A percentile compares a stretch with the other conserved stretches of the same genome.
Evolutionary conservation across 2,888 invertebrate genomes (phyloP).

Genomic region (Eumerus sabulonum): DNA sequence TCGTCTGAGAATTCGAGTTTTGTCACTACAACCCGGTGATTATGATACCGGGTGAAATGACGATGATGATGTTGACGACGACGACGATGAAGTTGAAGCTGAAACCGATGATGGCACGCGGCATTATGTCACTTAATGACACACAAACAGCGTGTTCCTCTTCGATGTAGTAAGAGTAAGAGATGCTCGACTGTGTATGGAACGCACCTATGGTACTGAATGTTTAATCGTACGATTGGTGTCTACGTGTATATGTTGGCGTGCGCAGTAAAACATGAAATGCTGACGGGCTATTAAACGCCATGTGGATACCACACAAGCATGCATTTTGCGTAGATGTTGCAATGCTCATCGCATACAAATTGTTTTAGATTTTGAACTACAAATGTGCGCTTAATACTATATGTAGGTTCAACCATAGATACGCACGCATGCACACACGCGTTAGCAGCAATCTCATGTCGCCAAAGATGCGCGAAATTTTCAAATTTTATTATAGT

Average conservation of each 20-base stretch:
- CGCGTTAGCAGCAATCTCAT: too few relatives aligned
- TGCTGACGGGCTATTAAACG: slow-evolving; percentile 66
- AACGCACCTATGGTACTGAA: background rate
- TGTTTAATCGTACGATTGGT: too few relatives aligned
- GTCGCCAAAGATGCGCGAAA: too few relatives aligned
- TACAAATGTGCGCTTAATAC: slow-evolving; percentile 27
- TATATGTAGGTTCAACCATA: slow-evolving; percentile 11
- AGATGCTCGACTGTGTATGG: background rate
- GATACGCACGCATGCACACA: background rate
- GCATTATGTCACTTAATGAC: slow-evolving; percentile 67
- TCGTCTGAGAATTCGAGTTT: slow-evolving; percentile 66
- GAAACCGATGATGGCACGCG: slow-evolving; percentile 66
- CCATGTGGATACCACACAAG: slow-evolving; percentile 68
- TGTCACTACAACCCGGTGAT: slow-evolving; percentile 49
- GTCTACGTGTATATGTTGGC: slow-evolving; percentile 23
- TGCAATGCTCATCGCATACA: slow-evolving; percentile 36
- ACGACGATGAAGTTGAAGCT: slow-evolving; percentile 2
- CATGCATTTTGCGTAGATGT: slow-evolving; percentile 26
- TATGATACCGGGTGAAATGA: too few relatives aligned
- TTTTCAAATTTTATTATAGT: slow-evolving; percentile 60
- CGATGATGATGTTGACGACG: too few relatives aligned
- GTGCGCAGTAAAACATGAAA: slow-evolving; percentile 60
- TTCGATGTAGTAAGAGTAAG: background rate
- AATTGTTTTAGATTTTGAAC: slow-evolving; percentile 19
- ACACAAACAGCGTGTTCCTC: slow-evolving; percentile 44